Evolutionary conservation across 2,113 vertebrate species (phyloP).

Genomic region (Apteryx owenii): DNA sequence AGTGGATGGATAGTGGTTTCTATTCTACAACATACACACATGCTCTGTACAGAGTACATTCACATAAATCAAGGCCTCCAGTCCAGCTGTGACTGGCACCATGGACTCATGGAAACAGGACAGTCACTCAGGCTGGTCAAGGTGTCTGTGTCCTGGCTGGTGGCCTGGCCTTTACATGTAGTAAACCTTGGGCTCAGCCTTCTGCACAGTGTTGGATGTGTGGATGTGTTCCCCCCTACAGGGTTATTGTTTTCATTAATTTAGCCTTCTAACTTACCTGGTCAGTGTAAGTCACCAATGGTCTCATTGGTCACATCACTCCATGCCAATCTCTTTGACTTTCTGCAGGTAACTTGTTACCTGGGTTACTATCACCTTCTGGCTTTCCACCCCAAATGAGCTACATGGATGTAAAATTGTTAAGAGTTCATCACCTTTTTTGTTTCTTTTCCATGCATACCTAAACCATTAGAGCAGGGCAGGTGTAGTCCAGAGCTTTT

Average conservation of each 20-base stretch:
- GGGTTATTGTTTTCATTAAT: background rate
- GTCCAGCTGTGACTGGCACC: background rate
- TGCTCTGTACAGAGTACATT: background rate
- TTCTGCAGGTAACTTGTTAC: background rate
- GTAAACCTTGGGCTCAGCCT: background rate
- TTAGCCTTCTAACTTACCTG: background rate
- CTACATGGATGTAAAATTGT: background rate
- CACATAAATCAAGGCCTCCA: background rate
- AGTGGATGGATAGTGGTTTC: background rate
- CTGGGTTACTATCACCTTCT: background rate
- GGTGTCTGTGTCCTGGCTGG: fast-evolving
- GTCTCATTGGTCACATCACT: fast-evolving
- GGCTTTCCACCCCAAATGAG: background rate
- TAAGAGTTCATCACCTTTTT: background rate
- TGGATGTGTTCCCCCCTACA: background rate
- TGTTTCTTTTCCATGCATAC: background rate
- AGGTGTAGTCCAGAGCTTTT: background rate
- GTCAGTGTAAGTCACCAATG: background rate
- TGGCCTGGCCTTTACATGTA: background rate
- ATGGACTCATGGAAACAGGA: background rate
- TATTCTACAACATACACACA: background rate
- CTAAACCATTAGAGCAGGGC: background rate
- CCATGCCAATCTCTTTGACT: background rate
- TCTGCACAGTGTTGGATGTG: background rate
- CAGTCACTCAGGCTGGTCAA: background rate